These are phyloP conservation scores for Trachymyrmex septentrionalis DNA, from an alignment of 1,140 invertebrate species.

Conservation along the genomic window DNA sequence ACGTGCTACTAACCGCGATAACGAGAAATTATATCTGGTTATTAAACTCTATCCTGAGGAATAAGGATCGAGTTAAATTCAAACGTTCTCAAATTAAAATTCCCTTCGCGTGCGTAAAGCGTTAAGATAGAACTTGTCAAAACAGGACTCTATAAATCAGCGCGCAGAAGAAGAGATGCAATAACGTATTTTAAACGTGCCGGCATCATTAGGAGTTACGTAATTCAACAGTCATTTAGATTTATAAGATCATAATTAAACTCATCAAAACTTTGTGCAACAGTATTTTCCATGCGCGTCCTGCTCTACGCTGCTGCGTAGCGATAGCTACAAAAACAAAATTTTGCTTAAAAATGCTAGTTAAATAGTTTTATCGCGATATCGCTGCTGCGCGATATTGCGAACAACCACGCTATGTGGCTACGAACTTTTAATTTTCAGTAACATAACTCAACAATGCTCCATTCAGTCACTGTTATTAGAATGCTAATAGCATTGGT, in stretches of 20 bases:
- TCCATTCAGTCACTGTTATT: background rate
- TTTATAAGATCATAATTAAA: constrained; percentile 47
- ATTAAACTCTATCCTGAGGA: constrained; percentile 21
- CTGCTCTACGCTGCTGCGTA: background rate
- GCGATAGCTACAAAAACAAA: background rate
- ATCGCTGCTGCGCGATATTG: no score
- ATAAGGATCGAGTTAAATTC: constrained; percentile 46
- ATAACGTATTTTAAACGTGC: constrained; percentile 12
- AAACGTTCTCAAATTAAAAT: constrained; percentile 25
- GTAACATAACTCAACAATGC: background rate
- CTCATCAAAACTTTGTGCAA: constrained; percentile 23
- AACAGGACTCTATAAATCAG: background rate
- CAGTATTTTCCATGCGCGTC: background rate
- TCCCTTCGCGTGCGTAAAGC: constrained; percentile 8
- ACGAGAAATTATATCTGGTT: constrained; percentile 52
- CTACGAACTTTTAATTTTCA: background rate
- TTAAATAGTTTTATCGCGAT: background rate
- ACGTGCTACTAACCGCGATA: constrained; percentile 46
- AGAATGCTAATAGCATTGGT: background rate
- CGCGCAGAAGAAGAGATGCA: background rate
- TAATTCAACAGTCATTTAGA: constrained; percentile 29
- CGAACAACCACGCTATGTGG: background rate
- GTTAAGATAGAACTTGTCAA: background rate
- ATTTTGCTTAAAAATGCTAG: background rate
- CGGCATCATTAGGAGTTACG: constrained; percentile 18